Evolutionary conservation across 2,797 vertebrate species (phyloP).

Genomic region (Anisognathus igniventris): DNA sequence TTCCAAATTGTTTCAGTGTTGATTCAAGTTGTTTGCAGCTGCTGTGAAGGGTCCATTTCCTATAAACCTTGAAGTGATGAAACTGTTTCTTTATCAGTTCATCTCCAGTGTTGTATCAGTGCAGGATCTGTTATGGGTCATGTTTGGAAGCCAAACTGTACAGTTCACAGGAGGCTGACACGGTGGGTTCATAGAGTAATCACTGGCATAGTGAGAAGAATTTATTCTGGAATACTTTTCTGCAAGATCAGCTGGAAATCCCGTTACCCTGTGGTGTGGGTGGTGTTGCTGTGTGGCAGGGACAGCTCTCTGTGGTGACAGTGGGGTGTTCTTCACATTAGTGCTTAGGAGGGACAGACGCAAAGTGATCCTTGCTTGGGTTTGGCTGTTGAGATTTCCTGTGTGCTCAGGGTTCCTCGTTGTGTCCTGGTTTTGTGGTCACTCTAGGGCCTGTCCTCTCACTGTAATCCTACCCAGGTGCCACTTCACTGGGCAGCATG

Average conservation of each 20-base stretch:
- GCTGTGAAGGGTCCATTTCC: neutral
- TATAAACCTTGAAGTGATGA: neutral
- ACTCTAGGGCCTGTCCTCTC: neutral
- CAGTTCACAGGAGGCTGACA: neutral
- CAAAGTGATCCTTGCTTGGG: neutral
- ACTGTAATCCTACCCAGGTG: rapidly evolving
- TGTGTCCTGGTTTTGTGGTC: neutral
- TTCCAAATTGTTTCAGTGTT: neutral
- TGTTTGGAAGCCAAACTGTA: neutral
- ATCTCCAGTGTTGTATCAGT: neutral
- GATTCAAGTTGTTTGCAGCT: neutral
- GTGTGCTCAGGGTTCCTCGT: rapidly evolving
- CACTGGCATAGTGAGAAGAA: neutral
- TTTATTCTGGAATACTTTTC: neutral
- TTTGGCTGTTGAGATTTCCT: neutral
- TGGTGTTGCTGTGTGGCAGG: neutral
- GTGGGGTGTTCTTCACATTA: neutral
- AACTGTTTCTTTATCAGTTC: neutral
- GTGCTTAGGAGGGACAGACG: neutral
- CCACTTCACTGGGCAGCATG: rapidly evolving
- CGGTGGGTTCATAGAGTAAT: neutral
- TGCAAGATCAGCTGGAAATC: neutral
- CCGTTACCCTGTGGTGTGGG: neutral
- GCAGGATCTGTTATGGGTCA: neutral
- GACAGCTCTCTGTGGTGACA: rapidly evolving